Conservation (phyloP, 1,140 invertebrate species). For the Calosoma granatense region DNA sequence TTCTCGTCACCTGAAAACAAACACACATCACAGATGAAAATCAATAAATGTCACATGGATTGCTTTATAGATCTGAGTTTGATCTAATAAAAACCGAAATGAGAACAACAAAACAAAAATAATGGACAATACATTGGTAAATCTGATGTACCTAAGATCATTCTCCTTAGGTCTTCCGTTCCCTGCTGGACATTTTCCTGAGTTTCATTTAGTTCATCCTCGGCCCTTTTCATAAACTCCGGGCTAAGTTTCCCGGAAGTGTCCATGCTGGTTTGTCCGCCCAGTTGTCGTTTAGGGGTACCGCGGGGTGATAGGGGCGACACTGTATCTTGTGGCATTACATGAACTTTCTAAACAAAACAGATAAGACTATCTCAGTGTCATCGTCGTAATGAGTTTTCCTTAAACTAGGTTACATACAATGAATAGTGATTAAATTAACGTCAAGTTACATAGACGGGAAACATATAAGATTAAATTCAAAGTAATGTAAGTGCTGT, state of each 20-base stretch:
- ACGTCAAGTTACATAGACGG: no score
- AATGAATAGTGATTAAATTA: no score
- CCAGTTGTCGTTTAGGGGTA: not conserved
- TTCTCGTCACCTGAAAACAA: conserved; percentile 33
- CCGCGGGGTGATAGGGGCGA: conserved; percentile 4
- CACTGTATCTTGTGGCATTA: conserved; percentile 9
- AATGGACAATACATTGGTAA: not conserved
- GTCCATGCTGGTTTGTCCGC: conserved; percentile 7
- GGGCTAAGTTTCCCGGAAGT: not conserved
- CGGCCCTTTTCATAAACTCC: conserved; percentile 28
- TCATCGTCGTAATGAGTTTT: conserved; percentile 8
- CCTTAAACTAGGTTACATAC: no score
- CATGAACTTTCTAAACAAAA: not conserved
- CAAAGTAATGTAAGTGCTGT: no score
- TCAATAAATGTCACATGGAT: conserved; percentile 10
- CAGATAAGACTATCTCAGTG: not conserved
- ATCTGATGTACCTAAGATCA: conserved; percentile 28
- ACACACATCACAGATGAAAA: no score
- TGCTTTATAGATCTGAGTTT: conserved; percentile 8
- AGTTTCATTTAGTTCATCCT: conserved; percentile 31
- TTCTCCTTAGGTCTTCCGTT: conserved; percentile 21
- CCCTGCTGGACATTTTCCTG: conserved; percentile 26
- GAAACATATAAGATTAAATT: no score
- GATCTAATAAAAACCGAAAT: not conserved
- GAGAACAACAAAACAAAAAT: not conserved